A percentile compares a stretch with the other conserved stretches of the same genome.
Evolutionary conservation across 2,113 vertebrate genomes (phyloP).

Genomic region (Odontesthes bonariensis): DNA sequence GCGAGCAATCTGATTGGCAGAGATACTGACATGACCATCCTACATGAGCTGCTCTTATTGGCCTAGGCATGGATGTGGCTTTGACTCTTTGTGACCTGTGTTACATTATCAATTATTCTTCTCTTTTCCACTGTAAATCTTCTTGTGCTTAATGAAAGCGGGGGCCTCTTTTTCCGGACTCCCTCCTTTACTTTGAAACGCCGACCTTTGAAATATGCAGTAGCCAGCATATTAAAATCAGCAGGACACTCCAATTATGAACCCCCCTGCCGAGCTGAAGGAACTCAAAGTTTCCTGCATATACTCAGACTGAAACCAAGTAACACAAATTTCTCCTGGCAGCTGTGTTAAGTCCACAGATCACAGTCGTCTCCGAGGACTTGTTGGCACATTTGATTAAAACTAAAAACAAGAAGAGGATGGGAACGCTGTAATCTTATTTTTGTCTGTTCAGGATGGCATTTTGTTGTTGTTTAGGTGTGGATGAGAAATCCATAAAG

Average conservation of each 20-base stretch:
- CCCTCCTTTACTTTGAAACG: slow-evolving; percentile 20
- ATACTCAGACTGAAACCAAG: not conserved
- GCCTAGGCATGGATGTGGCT: too few relatives aligned
- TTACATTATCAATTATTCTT: not conserved
- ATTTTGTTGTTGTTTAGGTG: too few relatives aligned
- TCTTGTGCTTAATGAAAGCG: slow-evolving; percentile 12
- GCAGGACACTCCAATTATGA: slow-evolving; percentile 55
- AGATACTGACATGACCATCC: too few relatives aligned
- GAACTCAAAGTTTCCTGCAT: slow-evolving; percentile 31
- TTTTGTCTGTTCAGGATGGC: too few relatives aligned
- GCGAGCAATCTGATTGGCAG: too few relatives aligned
- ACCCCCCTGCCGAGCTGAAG: slow-evolving; percentile 39
- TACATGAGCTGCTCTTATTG: too few relatives aligned
- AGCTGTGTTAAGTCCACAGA: slow-evolving; percentile 9
- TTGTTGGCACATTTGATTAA: not conserved
- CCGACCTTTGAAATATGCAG: slow-evolving; percentile 42
- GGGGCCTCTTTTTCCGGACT: not conserved
- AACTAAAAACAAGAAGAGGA: not conserved
- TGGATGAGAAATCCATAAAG: too few relatives aligned
- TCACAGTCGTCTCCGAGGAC: not conserved
- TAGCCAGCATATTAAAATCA: slow-evolving; percentile 41
- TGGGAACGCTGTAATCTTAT: too few relatives aligned
- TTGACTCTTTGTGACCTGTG: too few relatives aligned
- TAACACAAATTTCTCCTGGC: not conserved
- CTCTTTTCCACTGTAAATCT: slow-evolving; percentile 1